phyloP scores from a whole-genome alignment of 2,888 invertebrate genomes.

The Drosophila falleni region DNA sequence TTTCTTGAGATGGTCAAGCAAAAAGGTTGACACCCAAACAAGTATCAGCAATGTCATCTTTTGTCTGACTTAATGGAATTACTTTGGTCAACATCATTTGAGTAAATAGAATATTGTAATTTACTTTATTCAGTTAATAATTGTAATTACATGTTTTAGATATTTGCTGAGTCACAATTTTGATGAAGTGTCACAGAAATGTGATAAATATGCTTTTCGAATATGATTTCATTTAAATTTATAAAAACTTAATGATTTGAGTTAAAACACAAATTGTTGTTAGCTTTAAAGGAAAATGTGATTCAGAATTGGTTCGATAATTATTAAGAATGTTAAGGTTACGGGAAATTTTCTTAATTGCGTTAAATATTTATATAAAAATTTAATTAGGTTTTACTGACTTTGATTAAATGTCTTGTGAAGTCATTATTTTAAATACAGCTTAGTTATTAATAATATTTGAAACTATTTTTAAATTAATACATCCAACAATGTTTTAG shows the following conservation, averaged over 20 bases:
- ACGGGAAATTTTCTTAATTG: neutral
- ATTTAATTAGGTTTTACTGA: neutral
- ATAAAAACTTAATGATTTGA: neutral
- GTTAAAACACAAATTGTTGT: neutral
- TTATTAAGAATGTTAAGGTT: neutral
- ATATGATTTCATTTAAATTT: neutral
- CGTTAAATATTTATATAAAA: neutral
- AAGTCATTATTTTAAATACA: neutral
- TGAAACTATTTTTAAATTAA: neutral
- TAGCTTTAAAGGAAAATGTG: neutral
- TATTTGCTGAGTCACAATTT: neutral
- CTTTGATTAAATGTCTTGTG: neutral
- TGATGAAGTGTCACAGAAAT: neutral
- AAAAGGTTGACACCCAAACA: constrained; percentile 10
- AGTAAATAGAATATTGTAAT: constrained; percentile 8
- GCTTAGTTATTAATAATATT: no score
- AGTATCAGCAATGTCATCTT: constrained; percentile 24
- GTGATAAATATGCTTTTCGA: neutral
- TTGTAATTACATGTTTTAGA: constrained; percentile 7
- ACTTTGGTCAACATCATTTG: constrained; percentile 5
- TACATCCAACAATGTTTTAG: neutral
- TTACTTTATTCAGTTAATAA: constrained; percentile 2
- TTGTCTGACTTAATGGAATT: constrained; percentile 19
- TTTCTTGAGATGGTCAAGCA: constrained; percentile 21
- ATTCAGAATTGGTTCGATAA: neutral